A percentile compares a stretch with the other conserved stretches of the same genome.
phyloP scores from a whole-genome alignment of 2,888 invertebrate species.

The Phania funesta region DNA sequence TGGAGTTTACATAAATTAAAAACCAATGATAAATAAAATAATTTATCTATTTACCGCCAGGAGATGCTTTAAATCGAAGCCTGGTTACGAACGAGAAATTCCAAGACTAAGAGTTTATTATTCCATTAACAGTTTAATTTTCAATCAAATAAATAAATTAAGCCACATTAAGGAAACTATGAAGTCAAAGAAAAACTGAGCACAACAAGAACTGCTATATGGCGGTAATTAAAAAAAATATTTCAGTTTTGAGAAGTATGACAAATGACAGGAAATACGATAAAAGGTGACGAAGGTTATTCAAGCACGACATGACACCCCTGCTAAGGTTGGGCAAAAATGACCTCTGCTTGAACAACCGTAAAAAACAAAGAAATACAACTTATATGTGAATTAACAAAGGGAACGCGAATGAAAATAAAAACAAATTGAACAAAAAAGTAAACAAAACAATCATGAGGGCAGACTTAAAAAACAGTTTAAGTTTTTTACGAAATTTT shows the following conservation, averaged over 20 bases:
- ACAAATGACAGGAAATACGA: constrained; percentile 55
- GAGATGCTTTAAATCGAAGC: too few species aligned
- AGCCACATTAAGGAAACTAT: too few species aligned
- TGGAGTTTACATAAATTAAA: too few species aligned
- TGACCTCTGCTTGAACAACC: constrained; percentile 14
- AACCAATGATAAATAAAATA: too few species aligned
- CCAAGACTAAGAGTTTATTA: too few species aligned
- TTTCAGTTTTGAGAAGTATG: constrained; percentile 47
- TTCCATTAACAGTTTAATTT: too few species aligned
- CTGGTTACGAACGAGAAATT: too few species aligned
- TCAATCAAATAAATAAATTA: too few species aligned
- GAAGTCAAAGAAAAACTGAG: neutral
- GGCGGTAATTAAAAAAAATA: constrained; percentile 17
- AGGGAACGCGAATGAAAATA: constrained; percentile 12
- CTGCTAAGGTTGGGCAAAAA: constrained; percentile 47
- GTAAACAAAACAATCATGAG: neutral
- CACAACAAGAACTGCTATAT: neutral
- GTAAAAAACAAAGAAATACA: neutral
- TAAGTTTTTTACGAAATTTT: too few species aligned
- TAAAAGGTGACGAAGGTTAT: constrained; percentile 42
- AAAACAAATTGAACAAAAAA: neutral
- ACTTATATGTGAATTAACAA: constrained; percentile 8
- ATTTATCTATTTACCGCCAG: too few species aligned
- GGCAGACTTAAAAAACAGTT: neutral
- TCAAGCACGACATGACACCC: constrained; percentile 56